Evolutionary conservation across 2,797 vertebrate genomes (phyloP), one percentile per base, ranked within the genome.

Genomic region (Furcifer pardalis): DNA sequence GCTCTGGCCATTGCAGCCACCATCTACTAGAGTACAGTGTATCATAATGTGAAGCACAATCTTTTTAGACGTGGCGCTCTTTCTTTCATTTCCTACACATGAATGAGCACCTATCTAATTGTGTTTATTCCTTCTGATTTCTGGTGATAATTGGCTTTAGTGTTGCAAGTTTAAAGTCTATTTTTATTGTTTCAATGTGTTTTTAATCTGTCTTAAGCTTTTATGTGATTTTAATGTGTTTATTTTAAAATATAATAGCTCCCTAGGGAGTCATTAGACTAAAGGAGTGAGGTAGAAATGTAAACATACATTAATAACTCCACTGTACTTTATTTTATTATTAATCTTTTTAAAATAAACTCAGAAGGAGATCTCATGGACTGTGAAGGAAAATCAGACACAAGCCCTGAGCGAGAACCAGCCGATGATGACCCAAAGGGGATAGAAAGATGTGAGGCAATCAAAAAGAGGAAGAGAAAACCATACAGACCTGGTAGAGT

Each of bases 401-500:
- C 99, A 32, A 99, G 99, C 94, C 98, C 98, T 12, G 99, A 99
- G 91, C 95, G 98, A 81, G 99, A 99, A 94, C 94, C 96, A 86
- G 96, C 93, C 88, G 98, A 99, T 94, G 98, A 99, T 66, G 98
- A 99, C 89, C 94, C 97, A 87, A 99, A 99, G 94, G 97, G 96
- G 92, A 90, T 90, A 0, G 97, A 98, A 88, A 95, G 95, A 82
- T 63, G 95, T 73, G 98, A 99, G 68, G 96, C 96, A 32, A 92
- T 97, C 91, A 99, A 99, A 95, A 99, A 99, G 96, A 97, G 98
- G 92, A 99, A 99, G 90, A 96, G 99, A 94, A 99, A 99, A 94
- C 99, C 99, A 44, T 99, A 99, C 92, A 97, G 99, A 94, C 99
- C 99, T 93, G 99, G 99, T 99, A 97, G 71, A 93, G 90, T 89